phyloP scores from a whole-genome alignment of 1,140 invertebrate genomes.

The Euura saliciscinereae region DNA sequence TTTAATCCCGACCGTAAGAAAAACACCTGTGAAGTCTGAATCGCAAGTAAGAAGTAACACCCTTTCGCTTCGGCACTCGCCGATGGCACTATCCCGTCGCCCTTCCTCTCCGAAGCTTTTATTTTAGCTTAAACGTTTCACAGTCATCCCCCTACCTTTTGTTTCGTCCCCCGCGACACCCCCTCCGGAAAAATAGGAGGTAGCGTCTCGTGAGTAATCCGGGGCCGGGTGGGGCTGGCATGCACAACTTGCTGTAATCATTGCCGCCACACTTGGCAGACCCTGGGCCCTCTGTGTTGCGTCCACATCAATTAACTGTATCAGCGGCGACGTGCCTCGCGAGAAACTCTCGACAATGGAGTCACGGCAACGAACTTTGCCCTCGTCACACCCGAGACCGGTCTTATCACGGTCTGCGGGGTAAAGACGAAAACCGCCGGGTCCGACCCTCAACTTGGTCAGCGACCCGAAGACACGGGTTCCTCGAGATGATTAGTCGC shows the following conservation, averaged over 20 bases:
- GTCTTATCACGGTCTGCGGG: no score
- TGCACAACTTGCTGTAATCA: slow-evolving; percentile 10
- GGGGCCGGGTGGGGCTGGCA: background rate
- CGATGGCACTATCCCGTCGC: slow-evolving; percentile 24
- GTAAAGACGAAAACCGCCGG: no score
- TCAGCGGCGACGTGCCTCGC: no score
- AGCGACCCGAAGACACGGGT: no score
- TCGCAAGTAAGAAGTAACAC: slow-evolving; percentile 29
- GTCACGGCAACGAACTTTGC: no score
- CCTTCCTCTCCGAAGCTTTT: slow-evolving; percentile 51
- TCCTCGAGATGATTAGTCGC: no score
- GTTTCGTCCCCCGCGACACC: slow-evolving; percentile 24
- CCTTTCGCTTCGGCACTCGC: slow-evolving; percentile 30
- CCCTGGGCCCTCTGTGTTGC: background rate
- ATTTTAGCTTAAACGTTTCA: slow-evolving; percentile 52
- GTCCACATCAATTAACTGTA: background rate
- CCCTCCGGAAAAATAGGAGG: slow-evolving; percentile 17
- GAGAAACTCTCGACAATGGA: no score
- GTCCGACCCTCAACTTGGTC: no score
- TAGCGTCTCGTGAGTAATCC: slow-evolving; percentile 27
- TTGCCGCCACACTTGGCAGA: background rate
- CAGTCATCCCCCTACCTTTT: slow-evolving; percentile 27
- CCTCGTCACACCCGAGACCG: no score
- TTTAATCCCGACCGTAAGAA: slow-evolving; percentile 28
- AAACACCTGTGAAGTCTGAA: slow-evolving; percentile 38